phyloP scores from a whole-genome alignment of 2,888 invertebrate species.

The Gymnocheta viridis region DNA sequence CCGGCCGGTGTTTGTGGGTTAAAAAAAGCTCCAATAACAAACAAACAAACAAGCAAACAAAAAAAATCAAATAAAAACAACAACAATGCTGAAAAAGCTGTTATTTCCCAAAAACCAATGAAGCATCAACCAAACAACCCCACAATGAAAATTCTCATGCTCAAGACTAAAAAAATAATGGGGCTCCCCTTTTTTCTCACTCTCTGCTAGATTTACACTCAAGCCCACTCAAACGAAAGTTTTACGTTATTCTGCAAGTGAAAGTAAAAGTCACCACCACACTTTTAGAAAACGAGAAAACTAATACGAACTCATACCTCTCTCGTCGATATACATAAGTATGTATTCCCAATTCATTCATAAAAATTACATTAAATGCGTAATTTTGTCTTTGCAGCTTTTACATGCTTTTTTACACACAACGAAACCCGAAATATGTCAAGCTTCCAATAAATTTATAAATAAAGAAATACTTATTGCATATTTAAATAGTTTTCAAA shows the following conservation, averaged over 20 bases:
- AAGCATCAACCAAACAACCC: conserved; percentile 3
- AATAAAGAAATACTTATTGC: conserved; percentile 19
- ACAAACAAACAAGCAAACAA: conserved; percentile 2
- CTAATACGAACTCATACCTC: background rate
- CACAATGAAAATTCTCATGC: background rate
- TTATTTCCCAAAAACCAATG: conserved; percentile 6
- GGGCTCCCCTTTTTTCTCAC: background rate
- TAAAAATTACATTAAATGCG: conserved; percentile 28
- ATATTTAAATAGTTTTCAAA: background rate
- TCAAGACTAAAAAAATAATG: background rate
- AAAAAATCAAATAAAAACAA: conserved; percentile 8
- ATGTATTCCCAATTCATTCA: conserved; percentile 40
- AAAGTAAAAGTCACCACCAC: conserved; percentile 26
- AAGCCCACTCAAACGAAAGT: conserved; percentile 7
- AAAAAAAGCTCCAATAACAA: background rate
- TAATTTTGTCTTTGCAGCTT: conserved; percentile 48
- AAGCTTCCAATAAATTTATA: background rate
- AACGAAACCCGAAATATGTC: background rate
- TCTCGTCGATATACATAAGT: too few species aligned
- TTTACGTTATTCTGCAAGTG: conserved; percentile 3
- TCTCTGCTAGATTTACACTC: background rate
- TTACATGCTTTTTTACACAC: conserved; percentile 14
- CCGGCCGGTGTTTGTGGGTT: conserved; percentile 49
- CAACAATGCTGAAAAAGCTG: conserved; percentile 33
- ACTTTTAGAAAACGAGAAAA: background rate